Conservation (phyloP, 64 coral and sea anemone species). For the Anthopleura sola region DNA sequence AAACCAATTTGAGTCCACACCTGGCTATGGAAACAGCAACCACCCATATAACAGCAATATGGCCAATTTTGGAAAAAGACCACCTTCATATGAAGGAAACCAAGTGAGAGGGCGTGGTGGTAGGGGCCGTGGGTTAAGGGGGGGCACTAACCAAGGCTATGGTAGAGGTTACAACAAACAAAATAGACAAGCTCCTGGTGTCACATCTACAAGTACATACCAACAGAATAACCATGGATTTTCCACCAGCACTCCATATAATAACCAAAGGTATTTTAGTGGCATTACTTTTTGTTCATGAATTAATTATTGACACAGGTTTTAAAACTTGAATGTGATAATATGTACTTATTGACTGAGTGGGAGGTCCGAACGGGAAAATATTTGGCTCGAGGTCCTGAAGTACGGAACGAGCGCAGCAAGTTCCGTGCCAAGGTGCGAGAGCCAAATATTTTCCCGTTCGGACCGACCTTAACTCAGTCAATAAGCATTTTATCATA, state of each 20-base stretch:
- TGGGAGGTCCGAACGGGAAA: too few relatives aligned
- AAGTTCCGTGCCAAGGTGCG: too few relatives aligned
- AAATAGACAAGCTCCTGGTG: neutral
- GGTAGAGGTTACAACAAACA: slow-evolving; percentile 28
- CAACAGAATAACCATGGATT: neutral
- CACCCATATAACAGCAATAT: neutral
- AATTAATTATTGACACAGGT: too few relatives aligned
- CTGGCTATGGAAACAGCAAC: neutral
- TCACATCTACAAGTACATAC: neutral
- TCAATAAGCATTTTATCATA: too few relatives aligned
- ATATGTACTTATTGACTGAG: too few relatives aligned
- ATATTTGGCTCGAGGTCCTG: too few relatives aligned
- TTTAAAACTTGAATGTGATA: too few relatives aligned
- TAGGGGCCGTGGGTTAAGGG: slow-evolving; percentile 27
- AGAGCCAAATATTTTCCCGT: too few relatives aligned
- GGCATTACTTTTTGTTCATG: too few relatives aligned
- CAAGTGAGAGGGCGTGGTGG: neutral
- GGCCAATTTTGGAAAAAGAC: neutral
- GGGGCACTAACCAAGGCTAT: slow-evolving; percentile 4
- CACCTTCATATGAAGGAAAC: neutral
- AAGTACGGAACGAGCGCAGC: too few relatives aligned
- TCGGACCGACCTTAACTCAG: too few relatives aligned
- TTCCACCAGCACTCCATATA: neutral
- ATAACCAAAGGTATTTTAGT: neutral
- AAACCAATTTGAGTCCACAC: neutral